Conservation (phyloP, 2,113 vertebrate genomes). For the Electrona antarctica region DNA sequence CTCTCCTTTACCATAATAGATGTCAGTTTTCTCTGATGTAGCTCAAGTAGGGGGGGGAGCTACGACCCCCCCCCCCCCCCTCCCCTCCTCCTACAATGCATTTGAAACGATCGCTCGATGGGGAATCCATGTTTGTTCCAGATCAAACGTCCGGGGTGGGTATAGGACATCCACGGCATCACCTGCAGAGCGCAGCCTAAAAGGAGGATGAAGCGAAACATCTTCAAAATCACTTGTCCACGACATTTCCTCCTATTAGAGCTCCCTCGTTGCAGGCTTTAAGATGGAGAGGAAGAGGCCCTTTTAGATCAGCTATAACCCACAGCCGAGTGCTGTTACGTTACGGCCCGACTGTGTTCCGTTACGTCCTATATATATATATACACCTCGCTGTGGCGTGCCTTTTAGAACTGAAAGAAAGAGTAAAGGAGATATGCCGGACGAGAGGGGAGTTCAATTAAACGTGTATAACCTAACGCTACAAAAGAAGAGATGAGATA, state of each 20-base stretch:
- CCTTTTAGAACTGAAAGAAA: too few relatives aligned
- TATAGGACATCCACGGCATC: constrained; percentile 84
- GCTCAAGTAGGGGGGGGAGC: constrained; percentile 85
- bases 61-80: constrained; percentile 1
- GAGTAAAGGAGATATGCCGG: too few relatives aligned
- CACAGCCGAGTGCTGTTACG: too few relatives aligned
- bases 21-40: constrained; percentile 98
- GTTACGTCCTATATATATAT: too few relatives aligned
- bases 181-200: constrained; percentile 95
- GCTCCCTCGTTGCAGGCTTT: constrained; percentile 80
- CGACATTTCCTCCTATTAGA: constrained; percentile 97
- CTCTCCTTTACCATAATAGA: constrained; percentile 99
- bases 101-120: constrained; percentile 96
- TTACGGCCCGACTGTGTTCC: too few relatives aligned
- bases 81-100: constrained; percentile 61
- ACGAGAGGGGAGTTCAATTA: too few relatives aligned
- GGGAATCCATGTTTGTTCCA: constrained; percentile 96
- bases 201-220: constrained; percentile 95
- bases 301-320: constrained; percentile 27
- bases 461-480: too few relatives aligned
- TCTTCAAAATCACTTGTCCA: constrained; percentile 99
- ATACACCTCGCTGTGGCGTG: too few relatives aligned
- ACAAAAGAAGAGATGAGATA: too few relatives aligned
- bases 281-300: constrained; percentile 63
- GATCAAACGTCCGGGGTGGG: constrained; percentile 88